Evolutionary conservation across 2,113 vertebrate genomes (phyloP).

Genomic region (Brachyistius frenatus): DNA sequence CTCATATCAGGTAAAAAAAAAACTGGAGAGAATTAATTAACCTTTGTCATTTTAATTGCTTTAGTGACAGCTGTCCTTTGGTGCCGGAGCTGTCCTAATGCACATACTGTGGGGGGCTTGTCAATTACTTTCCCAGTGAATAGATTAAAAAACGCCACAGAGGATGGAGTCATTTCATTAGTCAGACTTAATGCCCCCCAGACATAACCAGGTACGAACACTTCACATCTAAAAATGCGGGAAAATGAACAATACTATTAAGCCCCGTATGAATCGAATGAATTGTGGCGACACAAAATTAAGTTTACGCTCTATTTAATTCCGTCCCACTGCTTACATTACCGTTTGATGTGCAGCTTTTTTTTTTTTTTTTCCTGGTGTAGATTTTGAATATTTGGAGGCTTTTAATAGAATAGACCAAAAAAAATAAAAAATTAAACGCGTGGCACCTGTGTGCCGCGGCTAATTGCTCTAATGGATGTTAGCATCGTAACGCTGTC

Average conservation of each 20-base stretch:
- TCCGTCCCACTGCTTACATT: slow-evolving; percentile 59
- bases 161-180: slow-evolving; percentile 83
- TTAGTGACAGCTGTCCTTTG: slow-evolving; percentile 83
- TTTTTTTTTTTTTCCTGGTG: background rate
- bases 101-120: slow-evolving; percentile 77
- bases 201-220: slow-evolving; percentile 79
- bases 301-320: slow-evolving; percentile 80
- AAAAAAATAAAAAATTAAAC: slow-evolving; percentile 3
- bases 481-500: slow-evolving; percentile 44
- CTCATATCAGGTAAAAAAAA: slow-evolving; percentile 79
- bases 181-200: slow-evolving; percentile 78
- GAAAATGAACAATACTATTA: slow-evolving; percentile 80
- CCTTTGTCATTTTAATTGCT: slow-evolving; percentile 86
- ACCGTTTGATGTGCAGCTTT: slow-evolving; percentile 25
- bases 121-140: slow-evolving; percentile 82
- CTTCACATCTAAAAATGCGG: slow-evolving; percentile 74
- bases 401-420: slow-evolving; percentile 55
- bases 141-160: slow-evolving; percentile 83
- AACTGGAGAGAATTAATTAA: slow-evolving; percentile 83
- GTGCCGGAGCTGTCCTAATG: slow-evolving; percentile 71
- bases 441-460: slow-evolving; percentile 41
- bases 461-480: slow-evolving; percentile 74
- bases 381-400: slow-evolving; percentile 51
- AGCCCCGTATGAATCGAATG: slow-evolving; percentile 70
- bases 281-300: slow-evolving; percentile 79